A percentile compares a stretch with the other conserved stretches of the same genome.
phyloP scores from a whole-genome alignment of 2,888 invertebrate genomes.

The Trichogramma evanescens region DNA sequence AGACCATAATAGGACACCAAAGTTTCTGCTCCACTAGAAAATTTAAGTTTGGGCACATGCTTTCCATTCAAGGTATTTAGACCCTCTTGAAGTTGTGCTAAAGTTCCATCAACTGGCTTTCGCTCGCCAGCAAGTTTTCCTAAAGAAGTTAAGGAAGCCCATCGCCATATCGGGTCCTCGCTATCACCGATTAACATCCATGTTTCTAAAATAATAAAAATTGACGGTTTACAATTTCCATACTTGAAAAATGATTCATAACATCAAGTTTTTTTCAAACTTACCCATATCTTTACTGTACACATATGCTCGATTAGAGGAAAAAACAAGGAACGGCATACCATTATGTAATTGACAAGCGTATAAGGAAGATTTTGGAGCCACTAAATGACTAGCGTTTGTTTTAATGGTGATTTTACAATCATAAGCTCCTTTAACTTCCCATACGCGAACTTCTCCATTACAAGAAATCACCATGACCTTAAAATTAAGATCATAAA shows the following conservation, averaged over 20 bases:
- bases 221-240: background rate
- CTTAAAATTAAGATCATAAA: conserved; percentile 23
- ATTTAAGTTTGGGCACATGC: too few species aligned
- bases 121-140: conserved; percentile 22
- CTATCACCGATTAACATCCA: conserved; percentile 53
- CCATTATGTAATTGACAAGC: conserved; percentile 56
- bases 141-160: conserved; percentile 38
- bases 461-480: conserved; percentile 45
- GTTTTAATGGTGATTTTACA: conserved; percentile 42
- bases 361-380: conserved; percentile 38
- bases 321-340: conserved; percentile 75
- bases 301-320: conserved; percentile 77
- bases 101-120: conserved; percentile 38
- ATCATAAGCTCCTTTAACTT: conserved; percentile 33
- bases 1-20: conserved; percentile 56
- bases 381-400: conserved; percentile 41
- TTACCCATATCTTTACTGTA: conserved; percentile 74
- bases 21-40: too few species aligned
- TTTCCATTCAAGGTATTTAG: conserved; percentile 25
- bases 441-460: conserved; percentile 46
- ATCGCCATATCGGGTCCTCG: conserved; percentile 47
- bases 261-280: conserved; percentile 19
- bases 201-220: conserved; percentile 30
- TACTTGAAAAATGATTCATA: background rate
- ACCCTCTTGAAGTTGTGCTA: conserved; percentile 44